Conservation (phyloP, 2,888 invertebrate species). For the Diploptera punctata region DNA sequence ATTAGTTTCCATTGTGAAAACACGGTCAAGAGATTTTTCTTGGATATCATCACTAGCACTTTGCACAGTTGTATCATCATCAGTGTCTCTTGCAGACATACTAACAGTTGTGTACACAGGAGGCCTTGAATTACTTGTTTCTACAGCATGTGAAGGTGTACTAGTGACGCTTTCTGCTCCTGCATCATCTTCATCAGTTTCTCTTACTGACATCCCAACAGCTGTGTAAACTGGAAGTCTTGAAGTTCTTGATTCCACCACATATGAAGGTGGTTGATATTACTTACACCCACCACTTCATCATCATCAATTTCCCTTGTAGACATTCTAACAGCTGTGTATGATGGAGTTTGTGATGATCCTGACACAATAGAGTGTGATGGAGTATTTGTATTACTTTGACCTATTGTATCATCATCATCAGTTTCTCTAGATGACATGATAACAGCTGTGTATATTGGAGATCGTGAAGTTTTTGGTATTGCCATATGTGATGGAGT, state of each 20-base stretch:
- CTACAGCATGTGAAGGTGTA: constrained; percentile 24
- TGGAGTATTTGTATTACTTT: constrained; percentile 25
- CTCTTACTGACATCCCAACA: constrained; percentile 23
- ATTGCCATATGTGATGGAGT: constrained; percentile 23
- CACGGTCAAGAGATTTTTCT: too few relatives aligned
- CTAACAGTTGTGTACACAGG: constrained; percentile 31
- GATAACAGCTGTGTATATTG: constrained; percentile 27
- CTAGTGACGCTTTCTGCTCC: not conserved
- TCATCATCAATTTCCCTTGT: constrained; percentile 28
- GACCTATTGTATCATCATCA: constrained; percentile 18
- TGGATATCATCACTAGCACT: not conserved
- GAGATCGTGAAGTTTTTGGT: constrained; percentile 5
- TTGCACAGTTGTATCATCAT: too few relatives aligned
- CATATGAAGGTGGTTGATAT: constrained; percentile 26
- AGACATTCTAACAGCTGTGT: constrained; percentile 30
- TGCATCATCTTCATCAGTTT: constrained; percentile 25
- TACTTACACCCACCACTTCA: not conserved
- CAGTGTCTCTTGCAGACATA: constrained; percentile 13
- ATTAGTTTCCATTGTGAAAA: too few relatives aligned
- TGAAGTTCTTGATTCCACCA: not conserved
- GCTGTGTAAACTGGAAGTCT: constrained; percentile 27
- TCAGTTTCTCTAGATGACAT: constrained; percentile 24
- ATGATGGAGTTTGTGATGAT: constrained; percentile 20
- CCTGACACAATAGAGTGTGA: constrained; percentile 14
- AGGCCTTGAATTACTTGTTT: not conserved